These are phyloP conservation scores for Malacoctenus gilli DNA, from an alignment of 2,797 vertebrate species.

Conservation along the genomic window DNA sequence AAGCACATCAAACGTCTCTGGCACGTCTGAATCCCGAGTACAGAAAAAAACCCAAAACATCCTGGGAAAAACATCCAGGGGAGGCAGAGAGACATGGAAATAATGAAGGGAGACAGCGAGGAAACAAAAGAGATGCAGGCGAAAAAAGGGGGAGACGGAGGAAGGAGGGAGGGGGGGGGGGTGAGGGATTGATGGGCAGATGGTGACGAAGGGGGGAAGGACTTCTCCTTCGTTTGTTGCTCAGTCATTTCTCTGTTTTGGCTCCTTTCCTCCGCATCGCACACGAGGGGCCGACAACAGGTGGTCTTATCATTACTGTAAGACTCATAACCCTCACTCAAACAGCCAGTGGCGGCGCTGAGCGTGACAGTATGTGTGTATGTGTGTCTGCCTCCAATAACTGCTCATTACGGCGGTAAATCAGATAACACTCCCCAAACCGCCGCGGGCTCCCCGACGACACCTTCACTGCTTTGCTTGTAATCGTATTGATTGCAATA, in stretches of 20 bases:
- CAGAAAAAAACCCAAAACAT: too few species aligned
- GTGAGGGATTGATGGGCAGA: slow-evolving; percentile 54
- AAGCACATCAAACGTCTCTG: slow-evolving; percentile 13
- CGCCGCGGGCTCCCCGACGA: slow-evolving; percentile 51
- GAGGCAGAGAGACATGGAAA: slow-evolving; percentile 18
- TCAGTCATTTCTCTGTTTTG: slow-evolving; percentile 46
- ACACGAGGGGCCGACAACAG: slow-evolving; percentile 61
- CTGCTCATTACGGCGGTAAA: slow-evolving; percentile 67
- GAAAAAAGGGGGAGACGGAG: slow-evolving; percentile 25
- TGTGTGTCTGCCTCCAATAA: slow-evolving; percentile 55
- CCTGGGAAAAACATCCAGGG: slow-evolving; percentile 21
- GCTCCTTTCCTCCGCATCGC: slow-evolving; percentile 33
- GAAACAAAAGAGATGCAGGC: slow-evolving; percentile 18
- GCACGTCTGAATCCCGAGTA: not conserved
- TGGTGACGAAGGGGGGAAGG: slow-evolving; percentile 44
- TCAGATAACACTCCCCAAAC: slow-evolving; percentile 72
- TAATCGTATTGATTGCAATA: slow-evolving; percentile 74
- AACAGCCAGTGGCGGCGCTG: slow-evolving; percentile 37
- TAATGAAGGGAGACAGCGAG: slow-evolving; percentile 23
- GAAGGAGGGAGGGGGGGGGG: slow-evolving; percentile 25
- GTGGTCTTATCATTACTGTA: slow-evolving; percentile 66
- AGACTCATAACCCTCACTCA: slow-evolving; percentile 56
- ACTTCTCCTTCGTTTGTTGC: slow-evolving; percentile 37
- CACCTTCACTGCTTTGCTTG: slow-evolving; percentile 50
- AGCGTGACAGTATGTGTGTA: slow-evolving; percentile 17